These are phyloP conservation scores for Pelmatolapia mariae DNA, from an alignment of 2,113 vertebrate genomes.

Conservation along the genomic window DNA sequence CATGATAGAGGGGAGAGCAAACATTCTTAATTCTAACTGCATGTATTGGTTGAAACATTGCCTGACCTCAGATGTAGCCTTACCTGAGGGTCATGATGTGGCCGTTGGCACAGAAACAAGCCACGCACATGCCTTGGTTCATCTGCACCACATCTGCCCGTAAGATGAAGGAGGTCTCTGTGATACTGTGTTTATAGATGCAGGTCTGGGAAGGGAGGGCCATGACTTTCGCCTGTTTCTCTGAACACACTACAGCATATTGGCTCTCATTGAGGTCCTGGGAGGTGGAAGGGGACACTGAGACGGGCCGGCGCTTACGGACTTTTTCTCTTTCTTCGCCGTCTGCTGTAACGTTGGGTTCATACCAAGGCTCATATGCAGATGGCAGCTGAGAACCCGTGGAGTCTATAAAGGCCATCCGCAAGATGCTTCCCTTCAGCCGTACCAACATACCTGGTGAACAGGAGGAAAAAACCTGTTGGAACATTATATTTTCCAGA, in stretches of 20 bases:
- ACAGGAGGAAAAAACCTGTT: neutral
- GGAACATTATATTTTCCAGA: neutral
- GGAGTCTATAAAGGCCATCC: constrained; percentile 91
- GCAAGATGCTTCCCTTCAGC: constrained; percentile 88
- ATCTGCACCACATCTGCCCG: constrained; percentile 89
- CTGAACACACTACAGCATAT: constrained; percentile 95
- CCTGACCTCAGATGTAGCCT: neutral
- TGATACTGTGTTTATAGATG: constrained; percentile 95
- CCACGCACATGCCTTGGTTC: constrained; percentile 86
- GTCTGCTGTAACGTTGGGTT: constrained; percentile 85
- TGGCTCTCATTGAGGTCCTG: constrained; percentile 94
- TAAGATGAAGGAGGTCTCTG: constrained; percentile 95
- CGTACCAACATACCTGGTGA: constrained; percentile 87
- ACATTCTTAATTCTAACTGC: neutral
- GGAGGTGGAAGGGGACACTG: constrained; percentile 91
- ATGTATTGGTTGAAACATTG: neutral
- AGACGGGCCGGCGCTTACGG: constrained; percentile 89
- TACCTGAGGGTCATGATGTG: constrained; percentile 99
- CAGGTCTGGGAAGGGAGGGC: constrained; percentile 92
- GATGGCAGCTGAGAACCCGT: constrained; percentile 81
- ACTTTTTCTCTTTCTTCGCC: constrained; percentile 91
- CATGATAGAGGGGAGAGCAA: neutral
- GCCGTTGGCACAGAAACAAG: constrained; percentile 98
- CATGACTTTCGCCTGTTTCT: constrained; percentile 98
- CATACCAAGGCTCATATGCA: constrained; percentile 86